Conservation (phyloP, 2,888 invertebrate genomes). For the Gibbula magus region DNA sequence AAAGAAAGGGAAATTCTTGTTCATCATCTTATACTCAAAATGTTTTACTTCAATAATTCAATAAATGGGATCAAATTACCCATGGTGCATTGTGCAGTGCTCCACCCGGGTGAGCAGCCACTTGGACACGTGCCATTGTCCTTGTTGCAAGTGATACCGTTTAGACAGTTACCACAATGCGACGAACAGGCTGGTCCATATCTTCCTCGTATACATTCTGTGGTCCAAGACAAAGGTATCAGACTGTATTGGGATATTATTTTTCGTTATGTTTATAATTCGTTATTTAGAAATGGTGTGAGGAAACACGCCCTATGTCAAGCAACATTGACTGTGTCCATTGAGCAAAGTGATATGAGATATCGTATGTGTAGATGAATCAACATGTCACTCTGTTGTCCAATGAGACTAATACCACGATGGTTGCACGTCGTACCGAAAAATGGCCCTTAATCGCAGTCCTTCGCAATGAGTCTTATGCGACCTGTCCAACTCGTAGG, state of each 20-base stretch:
- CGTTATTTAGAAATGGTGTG: background rate
- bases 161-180: background rate
- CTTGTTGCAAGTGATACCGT: background rate
- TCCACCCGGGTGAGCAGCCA: background rate
- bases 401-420: too few relatives aligned
- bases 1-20: background rate
- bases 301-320: too few relatives aligned
- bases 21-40: background rate
- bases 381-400: too few relatives aligned
- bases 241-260: too few relatives aligned
- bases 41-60: background rate
- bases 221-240: too few relatives aligned
- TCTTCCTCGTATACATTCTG: background rate
- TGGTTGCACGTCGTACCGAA: too few relatives aligned
- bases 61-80: background rate
- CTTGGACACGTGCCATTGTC: background rate
- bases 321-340: too few relatives aligned
- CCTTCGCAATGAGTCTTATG: too few relatives aligned
- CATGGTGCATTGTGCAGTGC: background rate
- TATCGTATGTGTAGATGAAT: too few relatives aligned
- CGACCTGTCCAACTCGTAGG: too few relatives aligned
- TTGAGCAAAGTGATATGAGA: too few relatives aligned
- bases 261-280: background rate
- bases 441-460: too few relatives aligned
- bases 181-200: background rate